phyloP scores from a whole-genome alignment of 2,113 vertebrate genomes.

The Psephotus haematonotus region DNA sequence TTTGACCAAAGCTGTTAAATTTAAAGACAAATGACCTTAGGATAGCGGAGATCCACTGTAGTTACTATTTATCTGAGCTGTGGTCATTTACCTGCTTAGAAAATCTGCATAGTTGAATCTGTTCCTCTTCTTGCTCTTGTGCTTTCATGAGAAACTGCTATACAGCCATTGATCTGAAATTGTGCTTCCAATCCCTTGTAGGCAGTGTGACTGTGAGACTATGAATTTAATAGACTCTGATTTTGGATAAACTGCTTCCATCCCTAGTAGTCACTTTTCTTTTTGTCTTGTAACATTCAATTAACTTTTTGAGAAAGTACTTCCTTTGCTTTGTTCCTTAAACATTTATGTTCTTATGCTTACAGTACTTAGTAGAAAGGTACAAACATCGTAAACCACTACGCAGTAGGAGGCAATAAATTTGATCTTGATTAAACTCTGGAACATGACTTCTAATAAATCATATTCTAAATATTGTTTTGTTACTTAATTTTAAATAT shows the following conservation, averaged over 20 bases:
- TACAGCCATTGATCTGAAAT: not conserved
- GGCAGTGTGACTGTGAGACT: not conserved
- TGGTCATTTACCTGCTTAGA: not conserved
- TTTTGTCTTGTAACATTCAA: not conserved
- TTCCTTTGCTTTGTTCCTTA: not conserved
- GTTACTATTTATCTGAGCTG: not conserved
- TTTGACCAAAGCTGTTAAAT: not conserved
- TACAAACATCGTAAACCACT: not conserved
- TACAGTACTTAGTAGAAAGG: not conserved
- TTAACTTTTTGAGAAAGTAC: not conserved
- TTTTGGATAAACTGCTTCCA: not conserved
- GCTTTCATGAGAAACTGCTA: not conserved
- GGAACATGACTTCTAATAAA: not conserved
- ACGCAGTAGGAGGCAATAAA: not conserved
- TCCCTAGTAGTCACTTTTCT: not conserved
- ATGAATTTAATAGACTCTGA: not conserved
- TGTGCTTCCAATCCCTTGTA: not conserved
- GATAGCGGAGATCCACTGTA: not conserved
- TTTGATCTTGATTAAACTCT: not conserved
- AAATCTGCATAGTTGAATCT: not conserved
- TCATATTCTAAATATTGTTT: not conserved
- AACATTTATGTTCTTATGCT: not conserved
- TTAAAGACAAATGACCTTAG: not conserved
- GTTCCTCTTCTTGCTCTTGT: not conserved
- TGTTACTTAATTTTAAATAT: not conserved